Evolutionary conservation across 2,113 vertebrate genomes (phyloP), one percentile per base, ranked within the genome.

Genomic region (Chelonoidis abingdonii): DNA sequence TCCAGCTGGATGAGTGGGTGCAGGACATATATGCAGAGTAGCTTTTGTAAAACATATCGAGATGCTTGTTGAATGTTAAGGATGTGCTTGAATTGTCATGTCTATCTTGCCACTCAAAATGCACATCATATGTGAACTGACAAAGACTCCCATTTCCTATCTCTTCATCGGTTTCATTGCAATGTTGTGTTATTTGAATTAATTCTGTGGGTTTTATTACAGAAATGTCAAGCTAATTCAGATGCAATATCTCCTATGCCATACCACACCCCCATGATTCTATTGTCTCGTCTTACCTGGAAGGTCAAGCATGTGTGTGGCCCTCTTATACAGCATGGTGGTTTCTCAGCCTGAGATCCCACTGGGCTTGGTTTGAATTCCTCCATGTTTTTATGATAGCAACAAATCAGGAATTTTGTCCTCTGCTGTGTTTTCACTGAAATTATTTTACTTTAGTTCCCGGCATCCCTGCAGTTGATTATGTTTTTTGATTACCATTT

Each of bases 11-110:
- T 88, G 83, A 69, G 82, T 86, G 89, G 76, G 44, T 90, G 84
- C 91, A 93, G 86, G 94, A 83, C 69, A 76, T 53, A 83, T 8
- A 0, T 81, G 21, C 22, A 93, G 89, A 53, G 49, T 87, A 27
- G 76, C 94, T 97, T 95, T 91, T 97, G 85, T 93, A 89, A 94
- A 96, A 89, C 80, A 38, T 81, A 92, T 93, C 89, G 79, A 94
- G 44, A 89, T 93, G 83, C 84, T 72, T 92, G 50, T 79, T 95
- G 93, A 95, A 93, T 93, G 76, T 92, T 88, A 62, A 13, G 79
- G 49, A 90, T 80, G 35, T 52, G 53, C 91, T 79, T 96, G 94
- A 95, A 80, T 85, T 50, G 19, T 95, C 92, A 89, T 93, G 35
- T 89, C 83, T 94, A 24, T 91, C 93, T 78, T 93, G 86, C 89